Base-by-base conservation (phyloP, 1,140 invertebrate genomes). In the Drosophila sp. region DNA sequence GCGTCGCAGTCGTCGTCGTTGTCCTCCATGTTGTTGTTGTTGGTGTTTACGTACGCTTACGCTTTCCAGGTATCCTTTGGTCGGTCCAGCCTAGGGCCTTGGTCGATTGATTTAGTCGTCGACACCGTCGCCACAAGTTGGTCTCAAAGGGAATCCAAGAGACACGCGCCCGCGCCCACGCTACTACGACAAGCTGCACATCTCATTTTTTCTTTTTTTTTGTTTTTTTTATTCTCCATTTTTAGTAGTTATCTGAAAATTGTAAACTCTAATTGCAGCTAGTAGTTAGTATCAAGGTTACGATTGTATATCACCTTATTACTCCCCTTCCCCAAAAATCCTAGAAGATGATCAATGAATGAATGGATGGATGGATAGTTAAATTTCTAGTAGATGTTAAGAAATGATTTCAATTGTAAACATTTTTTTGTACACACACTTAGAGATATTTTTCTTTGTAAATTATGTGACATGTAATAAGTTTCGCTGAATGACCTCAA, bases 91-190 rank as follows among this genome's bases (percentile, higher is more conserved):
- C 47, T 29, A 60, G 7, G 61, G 38, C 8, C 10, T 38, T 60
- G 73, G 55, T 60, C 38, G 11, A 68, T 33, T 44, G 10, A 35
- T 10, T 40, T 32, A 50, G 32, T 57, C 7, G 40, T 38, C 30
- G 17, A 41, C 38, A 10, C 47, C 63, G 38, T 27, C 56, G 32
- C 7, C 72, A 57, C 61, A 66, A 55, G 72, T 76, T 76, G 54
- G 73, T 90, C 89, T 89, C 87, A 76, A 90, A 90, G 87, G 87
- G 87, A 90, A 90, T 90, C 87, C 70, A 91, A 72, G 87, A 90
- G 89, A 81, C 79, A 90, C 78, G 76, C 83, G 83, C 83, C 79
- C 83, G 74, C 75, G 75, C 30, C 62, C 65, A 47, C 44, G 44
- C 44, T 27, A 70, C 79, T 54, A 55, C 58, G 32, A 27, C 38